Base-by-base conservation (phyloP, 2,888 invertebrate genomes). In the Platycheirus albimanus region DNA sequence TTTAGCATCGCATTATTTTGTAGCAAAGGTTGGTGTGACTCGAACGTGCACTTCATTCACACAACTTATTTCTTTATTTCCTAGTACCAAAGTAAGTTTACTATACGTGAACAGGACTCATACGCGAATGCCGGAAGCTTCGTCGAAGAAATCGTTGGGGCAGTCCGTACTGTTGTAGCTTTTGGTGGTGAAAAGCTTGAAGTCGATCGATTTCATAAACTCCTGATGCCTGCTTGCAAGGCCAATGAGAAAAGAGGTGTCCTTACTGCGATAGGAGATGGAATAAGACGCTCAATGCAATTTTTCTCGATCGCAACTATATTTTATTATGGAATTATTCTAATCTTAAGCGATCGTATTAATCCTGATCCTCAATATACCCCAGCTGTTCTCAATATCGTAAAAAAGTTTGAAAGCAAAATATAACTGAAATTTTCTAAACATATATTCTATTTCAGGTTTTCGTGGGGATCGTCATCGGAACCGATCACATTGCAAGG, bases 251-350 rank as follows among this genome's bases (percentile, higher is more conserved):
- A 89, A 85, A 93, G 94, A 85, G 94, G 94, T 0, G 88, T 93
- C 78, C 94, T 92, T 88, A 93, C 94, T 0, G 95, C 95, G 0
- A 88, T 95, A 0, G 95, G 95, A 19, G 94, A 94, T 66, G 94
- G 93, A 0, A 88, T 95, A 0, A 93, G 95, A 93, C 95, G 95
- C 94, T 91, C 95, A 54, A 93, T 95, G 84, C 93, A 95, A 63
- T 96, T 95, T 87, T 92, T 93, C 30, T 93, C 94, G 8, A 95
- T 95, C 87, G 93, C 95, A 0, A 89, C 95, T 0, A 93, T 95
- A 0, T 96, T 96, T 89, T 96, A 95, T 94, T 96, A 95, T 87
- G 96, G 96, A 0, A 94, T 95, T 0, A 92, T 92, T 56, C 91
- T 96, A 15, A 94, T 96, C 63, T 87, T 95, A 45, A 92, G 93